A percentile compares a stretch with the other conserved stretches of the same genome.
These are phyloP conservation scores for Drosophila anomalata DNA, from an alignment of 2,888 invertebrate species.

Conservation along the genomic window DNA sequence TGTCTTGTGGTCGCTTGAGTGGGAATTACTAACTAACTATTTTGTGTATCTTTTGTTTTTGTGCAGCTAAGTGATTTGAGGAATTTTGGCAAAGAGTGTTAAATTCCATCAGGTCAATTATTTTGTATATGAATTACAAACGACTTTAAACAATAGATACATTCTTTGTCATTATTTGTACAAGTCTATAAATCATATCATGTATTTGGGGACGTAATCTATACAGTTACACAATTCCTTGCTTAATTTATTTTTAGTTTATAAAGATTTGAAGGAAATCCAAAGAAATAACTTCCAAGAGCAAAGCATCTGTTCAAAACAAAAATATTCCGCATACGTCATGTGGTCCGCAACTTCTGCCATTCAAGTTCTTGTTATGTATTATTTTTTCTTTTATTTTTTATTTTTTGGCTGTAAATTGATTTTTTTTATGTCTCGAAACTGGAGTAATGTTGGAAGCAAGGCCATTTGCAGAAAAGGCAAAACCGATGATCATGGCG, in stretches of 20 bases:
- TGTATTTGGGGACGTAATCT: not conserved
- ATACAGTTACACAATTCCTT: not conserved
- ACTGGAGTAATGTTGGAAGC: conserved; percentile 43
- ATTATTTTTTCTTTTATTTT: conserved; percentile 10
- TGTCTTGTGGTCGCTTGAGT: not conserved
- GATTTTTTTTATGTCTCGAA: conserved; percentile 32
- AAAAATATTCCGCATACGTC: conserved; percentile 52
- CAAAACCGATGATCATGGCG: conserved; percentile 33
- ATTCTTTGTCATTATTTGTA: not conserved
- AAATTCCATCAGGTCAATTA: not conserved
- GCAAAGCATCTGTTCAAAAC: conserved; percentile 5
- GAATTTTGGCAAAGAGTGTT: conserved; percentile 5
- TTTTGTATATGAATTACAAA: not conserved
- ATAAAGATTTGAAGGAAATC: not conserved
- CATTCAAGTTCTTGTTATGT: conserved; percentile 18
- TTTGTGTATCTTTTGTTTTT: not conserved
- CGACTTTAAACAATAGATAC: not conserved
- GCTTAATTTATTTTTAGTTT: not conserved
- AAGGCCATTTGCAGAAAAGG: conserved; percentile 38
- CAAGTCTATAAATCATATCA: conserved; percentile 1
- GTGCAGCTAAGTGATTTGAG: not conserved
- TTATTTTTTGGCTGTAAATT: conserved; percentile 29
- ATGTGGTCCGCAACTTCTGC: conserved; percentile 37
- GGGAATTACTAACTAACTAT: not conserved
- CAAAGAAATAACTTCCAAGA: not conserved